Conservation (phyloP, 2,113 vertebrate genomes). For the Aegypius monachus region DNA sequence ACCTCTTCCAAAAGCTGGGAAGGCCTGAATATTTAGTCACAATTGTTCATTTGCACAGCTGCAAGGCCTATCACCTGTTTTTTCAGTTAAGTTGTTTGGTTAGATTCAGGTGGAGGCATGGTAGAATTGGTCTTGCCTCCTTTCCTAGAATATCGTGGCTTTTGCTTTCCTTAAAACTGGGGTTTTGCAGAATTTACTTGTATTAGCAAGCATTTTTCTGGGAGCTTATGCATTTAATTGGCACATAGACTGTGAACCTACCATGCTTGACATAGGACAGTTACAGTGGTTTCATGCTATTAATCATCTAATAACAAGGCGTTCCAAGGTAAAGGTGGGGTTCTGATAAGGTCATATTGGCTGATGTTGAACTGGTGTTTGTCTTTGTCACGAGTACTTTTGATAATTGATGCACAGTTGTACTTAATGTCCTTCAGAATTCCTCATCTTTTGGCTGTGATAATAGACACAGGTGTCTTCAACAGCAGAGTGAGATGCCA, state of each 20-base stretch:
- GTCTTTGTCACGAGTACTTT: not conserved
- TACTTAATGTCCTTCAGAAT: not conserved
- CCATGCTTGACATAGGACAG: not conserved
- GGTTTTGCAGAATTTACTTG: not conserved
- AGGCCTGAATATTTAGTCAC: not conserved
- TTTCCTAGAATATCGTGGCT: not conserved
- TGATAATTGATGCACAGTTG: not conserved
- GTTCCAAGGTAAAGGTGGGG: not conserved
- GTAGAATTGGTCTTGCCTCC: not conserved
- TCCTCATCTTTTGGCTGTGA: not conserved
- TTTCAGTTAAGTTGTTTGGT: not conserved
- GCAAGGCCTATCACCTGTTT: not conserved
- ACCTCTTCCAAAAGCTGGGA: not conserved
- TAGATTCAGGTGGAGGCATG: not conserved
- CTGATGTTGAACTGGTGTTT: not conserved
- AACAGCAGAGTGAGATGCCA: not conserved
- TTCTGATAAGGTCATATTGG: not conserved
- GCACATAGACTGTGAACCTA: not conserved
- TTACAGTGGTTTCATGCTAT: not conserved
- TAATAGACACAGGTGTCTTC: not conserved
- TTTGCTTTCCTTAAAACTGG: not conserved
- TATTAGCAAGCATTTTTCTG: not conserved
- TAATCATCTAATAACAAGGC: not conserved
- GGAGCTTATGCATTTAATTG: not conserved
- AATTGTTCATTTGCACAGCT: not conserved